A percentile compares a stretch with the other conserved stretches of the same genome.
These are phyloP conservation scores for Oxytorus armatus DNA, from an alignment of 2,888 invertebrate species.

Conservation along the genomic window DNA sequence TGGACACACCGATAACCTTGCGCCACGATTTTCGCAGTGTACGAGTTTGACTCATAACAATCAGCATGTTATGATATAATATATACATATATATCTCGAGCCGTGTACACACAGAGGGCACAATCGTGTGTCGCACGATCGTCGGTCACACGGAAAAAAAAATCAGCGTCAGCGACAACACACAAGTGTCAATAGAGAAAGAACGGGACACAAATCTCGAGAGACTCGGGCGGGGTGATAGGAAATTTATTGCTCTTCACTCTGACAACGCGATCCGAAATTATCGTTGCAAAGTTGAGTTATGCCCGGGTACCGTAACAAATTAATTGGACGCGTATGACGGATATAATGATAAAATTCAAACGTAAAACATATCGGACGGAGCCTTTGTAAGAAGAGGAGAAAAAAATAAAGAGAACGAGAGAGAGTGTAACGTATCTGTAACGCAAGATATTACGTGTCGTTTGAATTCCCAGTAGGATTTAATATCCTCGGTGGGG, in stretches of 20 bases:
- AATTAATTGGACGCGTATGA: conserved; percentile 78
- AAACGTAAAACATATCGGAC: conserved; percentile 55
- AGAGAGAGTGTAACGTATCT: background rate
- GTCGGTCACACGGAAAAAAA: conserved; percentile 44
- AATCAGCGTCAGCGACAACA: conserved; percentile 31
- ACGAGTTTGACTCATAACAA: too few species aligned
- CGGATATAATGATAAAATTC: conserved; percentile 74
- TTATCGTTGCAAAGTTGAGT: conserved; percentile 72
- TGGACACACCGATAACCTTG: too few species aligned
- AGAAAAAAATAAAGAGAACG: background rate
- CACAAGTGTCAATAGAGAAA: conserved; percentile 8
- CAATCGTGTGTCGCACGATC: conserved; percentile 43
- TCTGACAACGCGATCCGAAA: conserved; percentile 64
- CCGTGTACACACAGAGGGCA: too few species aligned
- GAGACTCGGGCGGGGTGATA: conserved; percentile 49
- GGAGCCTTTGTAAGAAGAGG: conserved; percentile 20
- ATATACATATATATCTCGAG: too few species aligned
- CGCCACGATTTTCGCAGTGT: too few species aligned
- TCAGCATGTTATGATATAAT: too few species aligned
- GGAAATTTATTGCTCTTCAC: conserved; percentile 67
- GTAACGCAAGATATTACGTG: conserved; percentile 22
- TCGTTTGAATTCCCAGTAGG: conserved; percentile 9
- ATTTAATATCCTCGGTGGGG: background rate
- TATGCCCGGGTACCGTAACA: conserved; percentile 75
- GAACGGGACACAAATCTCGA: conserved; percentile 39